Base-by-base conservation (phyloP, 2,888 invertebrate genomes). In the Dioctria linearis region DNA sequence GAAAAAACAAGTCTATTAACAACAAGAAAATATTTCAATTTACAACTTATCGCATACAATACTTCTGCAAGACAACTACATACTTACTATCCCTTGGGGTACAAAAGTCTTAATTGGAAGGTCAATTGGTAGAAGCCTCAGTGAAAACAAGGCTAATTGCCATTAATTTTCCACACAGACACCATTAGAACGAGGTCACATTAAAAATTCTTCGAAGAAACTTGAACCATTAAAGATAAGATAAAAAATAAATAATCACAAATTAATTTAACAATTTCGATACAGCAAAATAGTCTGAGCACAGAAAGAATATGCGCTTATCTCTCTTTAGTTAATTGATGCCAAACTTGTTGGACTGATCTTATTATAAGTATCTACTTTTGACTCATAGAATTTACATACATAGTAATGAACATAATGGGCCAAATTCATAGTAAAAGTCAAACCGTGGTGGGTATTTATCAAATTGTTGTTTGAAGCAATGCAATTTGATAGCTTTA, bases 121-220 rank as follows among this genome's bases (percentile, higher is more conserved):
- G 82, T 82, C 82, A 82, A 82, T 82, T 82, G 80, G 63, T 37
- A 80, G 61, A 13, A 80, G 78, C 65, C 69, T 79, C 42, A 40
- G 42, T 40, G 37, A 65, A 65, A 65, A 65, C 25, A 65, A 65
- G 42, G 42, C 11, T 65, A 65, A 65, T 42, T 65, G 65, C 42
- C 5, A 39, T 42, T 42, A 65, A 65, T 65, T 65, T 42, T n/a
- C 25, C 65, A 65, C 65, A 42, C 63, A 65, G 39, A 65, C 25
- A 25, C 25, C 2, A 25, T 25, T 25, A 40, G 65, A 42, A 65
- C 39, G 40, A 65, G 8, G 25, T 37, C 13, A 13, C 59, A 59
- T 5, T 65, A 65, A 40, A 40, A 39, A 9, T 63, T 40, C 65
- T 40, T 11, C 42, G 65, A 65, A 65, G 65, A 39, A 65, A 42